Base-by-base conservation (phyloP, 2,113 vertebrate species). In the Gymnarchus niloticus region DNA sequence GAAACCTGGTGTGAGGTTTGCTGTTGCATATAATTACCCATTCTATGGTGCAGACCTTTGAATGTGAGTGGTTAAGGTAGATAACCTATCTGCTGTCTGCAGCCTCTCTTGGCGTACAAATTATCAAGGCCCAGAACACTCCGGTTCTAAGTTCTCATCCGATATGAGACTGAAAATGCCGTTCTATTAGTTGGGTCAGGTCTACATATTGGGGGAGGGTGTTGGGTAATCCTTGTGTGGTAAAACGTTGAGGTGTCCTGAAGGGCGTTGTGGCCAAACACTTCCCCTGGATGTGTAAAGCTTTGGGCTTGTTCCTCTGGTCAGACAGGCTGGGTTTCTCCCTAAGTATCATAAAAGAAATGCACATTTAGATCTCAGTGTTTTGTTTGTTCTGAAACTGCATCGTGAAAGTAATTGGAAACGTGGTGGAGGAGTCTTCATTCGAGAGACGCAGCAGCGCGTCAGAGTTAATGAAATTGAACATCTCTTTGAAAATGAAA, bases 401-500 rank as follows among this genome's bases (percentile, higher is more conserved):
- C 51, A n/a, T 37, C 44, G 37, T 52, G 14, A 17, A 57, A 46
- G 48, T 48, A 84, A n/a, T 28, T 33, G 82, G n/a, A 41, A 77
- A 48, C 12, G 52, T 81, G 44, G 19, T 4, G 48, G n/a, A 23
- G 33, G 51, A 88, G 46, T 82, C n/a, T 84, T 51, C 1, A 49
- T 61, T 85, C 81, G 23, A 28, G 8, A 37, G 56, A 87, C 87
- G 65, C 86, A 56, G 48, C 61, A 8, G 33, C 86, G 77, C 84
- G 10, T 89, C 89, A 83, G 37, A 61, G 76, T 78, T 88, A 91
- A 91, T 87, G 56, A 82, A 88, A 37, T 88, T 19, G 65, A 86
- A 59, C 81, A 83, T 87, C 85, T 83, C 88, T 92, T 89, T 90
- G 88, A 91, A 88, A 90, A 80, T 54, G 78, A 88, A 88, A 77